These are phyloP conservation scores for Cryptotermes secundus DNA, from an alignment of 1,140 invertebrate species.

Conservation along the genomic window DNA sequence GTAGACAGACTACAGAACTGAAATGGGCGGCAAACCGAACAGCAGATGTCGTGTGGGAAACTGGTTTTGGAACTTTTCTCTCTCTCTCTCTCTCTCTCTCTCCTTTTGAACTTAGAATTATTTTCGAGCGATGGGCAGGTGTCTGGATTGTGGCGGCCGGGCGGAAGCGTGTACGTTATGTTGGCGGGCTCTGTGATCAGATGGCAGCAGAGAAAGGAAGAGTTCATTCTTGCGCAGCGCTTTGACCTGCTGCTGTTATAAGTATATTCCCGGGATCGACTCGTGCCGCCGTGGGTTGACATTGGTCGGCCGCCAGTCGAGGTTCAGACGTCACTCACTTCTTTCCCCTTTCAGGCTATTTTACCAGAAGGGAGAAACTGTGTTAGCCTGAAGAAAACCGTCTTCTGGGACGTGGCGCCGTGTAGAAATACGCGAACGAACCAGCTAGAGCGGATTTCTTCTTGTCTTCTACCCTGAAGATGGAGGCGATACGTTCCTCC, in stretches of 20 bases:
- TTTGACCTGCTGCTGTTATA: no score
- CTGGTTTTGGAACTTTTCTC: neutral
- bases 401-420: no score
- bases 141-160: neutral
- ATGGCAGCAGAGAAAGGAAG: no score
- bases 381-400: no score
- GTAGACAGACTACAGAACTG: neutral
- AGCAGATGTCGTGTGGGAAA: slow-evolving; percentile 7
- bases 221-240: no score
- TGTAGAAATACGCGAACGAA: no score
- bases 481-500: no score
- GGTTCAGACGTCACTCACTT: neutral
- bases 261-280: neutral
- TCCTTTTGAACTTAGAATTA: neutral
- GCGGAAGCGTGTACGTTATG: neutral
- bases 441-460: no score
- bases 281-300: neutral
- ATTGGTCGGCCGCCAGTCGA: neutral
- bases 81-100: no score
- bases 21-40: neutral
- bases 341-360: neutral
- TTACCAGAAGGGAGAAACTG: no score
- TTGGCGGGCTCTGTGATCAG: no score
- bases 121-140: neutral
- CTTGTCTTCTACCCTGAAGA: no score